Evolutionary conservation across 2,113 vertebrate genomes (phyloP).

Genomic region (Mobula birostris): DNA sequence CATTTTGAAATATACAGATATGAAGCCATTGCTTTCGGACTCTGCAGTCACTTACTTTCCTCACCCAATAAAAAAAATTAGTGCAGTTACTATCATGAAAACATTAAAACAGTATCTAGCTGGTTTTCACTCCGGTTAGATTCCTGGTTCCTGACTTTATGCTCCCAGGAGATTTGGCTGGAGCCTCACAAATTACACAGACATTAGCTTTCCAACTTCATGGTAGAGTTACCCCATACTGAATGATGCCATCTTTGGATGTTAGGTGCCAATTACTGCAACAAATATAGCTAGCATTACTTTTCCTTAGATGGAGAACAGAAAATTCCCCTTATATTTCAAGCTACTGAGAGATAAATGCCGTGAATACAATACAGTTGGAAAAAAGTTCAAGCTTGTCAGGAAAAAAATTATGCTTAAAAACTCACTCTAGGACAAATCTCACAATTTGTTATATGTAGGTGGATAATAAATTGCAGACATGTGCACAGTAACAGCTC

Average conservation of each 20-base stretch:
- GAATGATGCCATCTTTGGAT: not conserved
- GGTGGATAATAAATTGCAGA: not conserved
- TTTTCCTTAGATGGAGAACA: not conserved
- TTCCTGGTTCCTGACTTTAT: not conserved
- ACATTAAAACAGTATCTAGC: not conserved
- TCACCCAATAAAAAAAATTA: constrained; percentile 4
- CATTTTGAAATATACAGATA: not conserved
- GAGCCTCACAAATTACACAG: not conserved
- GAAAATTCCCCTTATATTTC: not conserved
- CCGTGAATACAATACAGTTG: too few species aligned
- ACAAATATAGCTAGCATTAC: not conserved
- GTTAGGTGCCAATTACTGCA: not conserved
- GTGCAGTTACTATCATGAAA: not conserved
- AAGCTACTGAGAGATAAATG: not conserved
- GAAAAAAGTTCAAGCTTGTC: too few species aligned
- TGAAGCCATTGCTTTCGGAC: not conserved
- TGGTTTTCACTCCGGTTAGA: not conserved
- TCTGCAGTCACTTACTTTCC: not conserved
- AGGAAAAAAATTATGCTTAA: not conserved
- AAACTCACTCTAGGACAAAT: not conserved
- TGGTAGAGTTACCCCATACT: not conserved
- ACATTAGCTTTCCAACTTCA: not conserved
- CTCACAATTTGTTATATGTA: not conserved
- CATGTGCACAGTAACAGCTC: not conserved
- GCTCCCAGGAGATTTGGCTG: not conserved